phyloP scores from a whole-genome alignment of 1,140 invertebrate species.

The Lepidostoma basale region DNA sequence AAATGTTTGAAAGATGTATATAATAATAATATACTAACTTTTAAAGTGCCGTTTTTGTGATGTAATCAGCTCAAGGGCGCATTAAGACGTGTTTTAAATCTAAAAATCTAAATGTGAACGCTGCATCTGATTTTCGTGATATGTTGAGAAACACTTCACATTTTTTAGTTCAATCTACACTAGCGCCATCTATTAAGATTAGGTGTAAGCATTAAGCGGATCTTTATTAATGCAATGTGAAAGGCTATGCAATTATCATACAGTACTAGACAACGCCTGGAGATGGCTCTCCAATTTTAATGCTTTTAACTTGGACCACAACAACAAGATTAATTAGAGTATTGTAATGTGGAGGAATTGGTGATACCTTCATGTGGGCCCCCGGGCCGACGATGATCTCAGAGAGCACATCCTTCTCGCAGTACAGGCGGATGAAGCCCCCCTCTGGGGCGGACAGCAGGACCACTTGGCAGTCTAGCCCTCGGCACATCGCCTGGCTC shows the following conservation, averaged over 20 bases:
- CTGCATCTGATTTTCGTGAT: too few species aligned
- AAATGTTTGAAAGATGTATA: too few species aligned
- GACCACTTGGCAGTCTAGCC: not conserved
- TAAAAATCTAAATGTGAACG: too few species aligned
- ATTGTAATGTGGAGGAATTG: not conserved
- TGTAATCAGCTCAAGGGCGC: too few species aligned
- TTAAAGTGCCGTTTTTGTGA: too few species aligned
- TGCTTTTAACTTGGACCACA: too few species aligned
- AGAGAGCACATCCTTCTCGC: not conserved
- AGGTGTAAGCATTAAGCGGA: not conserved
- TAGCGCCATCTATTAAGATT: not conserved
- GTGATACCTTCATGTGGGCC: conserved; percentile 23
- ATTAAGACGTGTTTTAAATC: too few species aligned
- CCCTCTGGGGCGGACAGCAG: not conserved
- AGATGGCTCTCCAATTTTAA: too few species aligned
- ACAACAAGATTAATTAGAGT: not conserved
- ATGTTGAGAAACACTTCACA: too few species aligned
- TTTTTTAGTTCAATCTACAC: too few species aligned
- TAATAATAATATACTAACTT: too few species aligned
- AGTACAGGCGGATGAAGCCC: conserved; percentile 7
- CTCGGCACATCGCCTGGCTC: not conserved
- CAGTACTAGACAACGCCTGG: too few species aligned
- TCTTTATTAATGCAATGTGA: not conserved
- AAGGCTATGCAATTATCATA: not conserved
- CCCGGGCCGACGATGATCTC: not conserved